Base-by-base conservation (phyloP, 2,888 invertebrate species). In the Eupithecia inturbata region DNA sequence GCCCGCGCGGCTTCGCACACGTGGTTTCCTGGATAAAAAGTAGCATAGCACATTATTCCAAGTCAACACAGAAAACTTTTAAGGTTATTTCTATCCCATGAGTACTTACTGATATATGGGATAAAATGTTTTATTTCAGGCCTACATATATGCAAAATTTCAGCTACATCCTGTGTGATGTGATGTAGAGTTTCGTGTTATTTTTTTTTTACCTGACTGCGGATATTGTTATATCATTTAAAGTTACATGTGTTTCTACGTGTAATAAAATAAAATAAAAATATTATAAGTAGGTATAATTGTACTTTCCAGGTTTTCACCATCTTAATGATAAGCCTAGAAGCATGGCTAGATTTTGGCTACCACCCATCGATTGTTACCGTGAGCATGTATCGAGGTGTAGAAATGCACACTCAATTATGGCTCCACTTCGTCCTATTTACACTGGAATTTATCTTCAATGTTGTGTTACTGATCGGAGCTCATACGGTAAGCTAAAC, bases 401-500 rank as follows among this genome's bases (percentile, higher is more conserved):
- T 83, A 0, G 71, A 62, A 0, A 72, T 85, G 45, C 70, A 63
- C 49, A 73, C 81, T 0, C 79, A 82, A 6, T 12, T 78, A 28
- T 84, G 84, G 84, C 31, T 84, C 7, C 70, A 79, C 0, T 72
- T 79, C 7, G 6, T 82, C 0, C 71, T 85, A 0, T 83, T 82
- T 67, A 26, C 60, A 1, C 14, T 82, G 7, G 85, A 85, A 62
- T 63, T 84, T 1, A 62, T 81, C 16, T 84, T 85, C 70, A 81
- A 82, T 45, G 22, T 83, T 0, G 39, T 83, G 0, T 72, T 85
- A 0, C 77, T 90, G 4, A 72, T 87, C 57, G 90, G 88, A 41
- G 88, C 85, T 31, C 88, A 89, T 77, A 82, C 67, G 84, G 89
- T 89, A 72, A 68, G 78, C 22, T 10, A 19, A 49, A 63, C 31